Evolutionary conservation across 2,797 vertebrate genomes (phyloP), one percentile per base, ranked within the genome.

Genomic region (Epinephelus awoara): DNA sequence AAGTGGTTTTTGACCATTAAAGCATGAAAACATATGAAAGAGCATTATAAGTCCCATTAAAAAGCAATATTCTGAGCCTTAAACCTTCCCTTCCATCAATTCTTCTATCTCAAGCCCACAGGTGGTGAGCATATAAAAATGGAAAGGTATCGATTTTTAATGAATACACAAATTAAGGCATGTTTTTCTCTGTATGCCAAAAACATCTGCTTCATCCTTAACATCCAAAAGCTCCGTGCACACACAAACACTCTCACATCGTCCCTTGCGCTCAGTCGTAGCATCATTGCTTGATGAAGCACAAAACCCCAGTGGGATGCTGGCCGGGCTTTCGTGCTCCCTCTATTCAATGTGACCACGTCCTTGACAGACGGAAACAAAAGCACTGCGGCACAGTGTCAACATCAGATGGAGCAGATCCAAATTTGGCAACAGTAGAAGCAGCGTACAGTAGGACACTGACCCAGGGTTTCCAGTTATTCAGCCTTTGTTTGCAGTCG

Each of bases 311-410:
- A 88, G 84, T 80, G 89, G 91, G 90, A 85, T 18, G 68, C 82
- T 77, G 72, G 77, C 72, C 27, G 64, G 80, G 82, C 75, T 78
- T 79, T 82, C 77, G 84, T 57, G 73, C 81, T 76, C 64, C 54
- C 64, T 81, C 79, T 34, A 85, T 92, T 90, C 87, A 91, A 47
- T 2, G 72, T 15, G 51, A 62, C 69, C 81, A 75, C 82, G 58
- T 89, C 88, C 86, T 87, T 88, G 89, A 92, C 87, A 87, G 84
- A 83, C 56, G 54, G 84, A 90, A 83, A 93, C 91, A 92, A 92
- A 93, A 87, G 92, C 89, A 82, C 84, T 44, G 5, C 80, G 10
- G 87, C 73, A 19, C 81, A 58, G 85, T 88, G 89, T 93, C 93
- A 90, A 90, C 90, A 82, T 93, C 92, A 87, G 87, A 91, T 80